Evolutionary conservation across 2,113 vertebrate genomes (phyloP).

Genomic region (Isurus oxyrinchus): DNA sequence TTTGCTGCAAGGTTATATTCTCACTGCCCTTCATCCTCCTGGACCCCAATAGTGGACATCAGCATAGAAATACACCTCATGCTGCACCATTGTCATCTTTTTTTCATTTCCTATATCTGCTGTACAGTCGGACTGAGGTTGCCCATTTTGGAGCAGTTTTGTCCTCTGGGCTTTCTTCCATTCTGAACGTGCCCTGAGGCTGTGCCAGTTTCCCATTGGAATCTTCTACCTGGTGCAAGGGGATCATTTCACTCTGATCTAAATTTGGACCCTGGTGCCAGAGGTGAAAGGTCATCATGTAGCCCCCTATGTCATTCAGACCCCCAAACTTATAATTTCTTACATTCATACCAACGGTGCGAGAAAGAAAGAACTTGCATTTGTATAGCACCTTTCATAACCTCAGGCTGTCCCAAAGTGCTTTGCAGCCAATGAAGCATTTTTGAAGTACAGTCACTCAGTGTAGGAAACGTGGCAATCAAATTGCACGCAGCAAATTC

Average conservation of each 20-base stretch:
- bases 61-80: not conserved
- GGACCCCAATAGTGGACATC: not conserved
- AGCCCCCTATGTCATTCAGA: not conserved
- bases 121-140: not conserved
- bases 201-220: not conserved
- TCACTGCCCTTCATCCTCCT: not conserved
- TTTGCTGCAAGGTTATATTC: not conserved
- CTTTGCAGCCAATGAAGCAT: not conserved
- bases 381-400: not conserved
- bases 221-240: not conserved
- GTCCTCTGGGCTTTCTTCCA: not conserved
- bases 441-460: not conserved
- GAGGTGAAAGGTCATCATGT: no score
- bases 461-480: not conserved
- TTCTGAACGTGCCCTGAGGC: not conserved
- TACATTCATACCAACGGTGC: not conserved
- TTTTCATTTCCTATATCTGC: not conserved
- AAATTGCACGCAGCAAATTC: not conserved
- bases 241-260: not conserved
- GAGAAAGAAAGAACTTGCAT: not conserved
- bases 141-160: not conserved
- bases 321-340: not conserved
- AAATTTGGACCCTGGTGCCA: not conserved
- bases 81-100: not conserved
- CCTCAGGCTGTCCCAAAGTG: not conserved